Percentiles rank a stretch among this genome's conserved stretches.
Evolutionary conservation across 2,113 vertebrate species (phyloP).

Genomic region (Psittacara wagleri): DNA sequence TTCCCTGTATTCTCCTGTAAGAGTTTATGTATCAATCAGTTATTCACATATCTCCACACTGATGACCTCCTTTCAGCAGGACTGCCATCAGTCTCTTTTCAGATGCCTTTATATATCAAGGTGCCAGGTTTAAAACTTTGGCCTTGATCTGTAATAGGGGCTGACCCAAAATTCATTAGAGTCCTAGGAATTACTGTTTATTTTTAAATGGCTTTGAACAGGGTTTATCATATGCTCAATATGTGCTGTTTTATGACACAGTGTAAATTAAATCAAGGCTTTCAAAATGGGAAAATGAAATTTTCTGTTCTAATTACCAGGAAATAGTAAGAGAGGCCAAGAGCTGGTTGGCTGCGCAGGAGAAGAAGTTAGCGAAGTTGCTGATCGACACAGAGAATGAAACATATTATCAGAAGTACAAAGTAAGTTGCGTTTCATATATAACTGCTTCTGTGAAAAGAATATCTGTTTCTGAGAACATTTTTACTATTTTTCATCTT

Average conservation of each 20-base stretch:
- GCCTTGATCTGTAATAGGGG: neutral
- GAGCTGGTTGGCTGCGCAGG: slow-evolving; percentile 83
- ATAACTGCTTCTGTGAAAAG: neutral
- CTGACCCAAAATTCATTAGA: neutral
- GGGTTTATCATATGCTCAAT: neutral
- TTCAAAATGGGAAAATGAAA: neutral
- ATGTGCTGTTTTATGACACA: neutral
- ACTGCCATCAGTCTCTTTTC: neutral
- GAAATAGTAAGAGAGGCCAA: slow-evolving; percentile 80
- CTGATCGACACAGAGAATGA: slow-evolving; percentile 81
- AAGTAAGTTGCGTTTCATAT: slow-evolving; percentile 72
- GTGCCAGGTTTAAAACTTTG: neutral
- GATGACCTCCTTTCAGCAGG: neutral
- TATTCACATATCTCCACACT: neutral
- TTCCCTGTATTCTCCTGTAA: neutral
- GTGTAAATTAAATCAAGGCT: neutral
- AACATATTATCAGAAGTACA: slow-evolving; percentile 82
- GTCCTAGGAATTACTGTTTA: neutral
- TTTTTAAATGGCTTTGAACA: neutral
- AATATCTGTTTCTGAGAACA: neutral
- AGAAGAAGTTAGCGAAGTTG: slow-evolving; percentile 81
- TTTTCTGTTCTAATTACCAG: slow-evolving; percentile 68
- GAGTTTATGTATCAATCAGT: neutral
- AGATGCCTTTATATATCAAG: neutral
- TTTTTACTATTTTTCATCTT: neutral